Base-by-base conservation (phyloP, 2,113 vertebrate genomes). In the Struthidea cinerea region DNA sequence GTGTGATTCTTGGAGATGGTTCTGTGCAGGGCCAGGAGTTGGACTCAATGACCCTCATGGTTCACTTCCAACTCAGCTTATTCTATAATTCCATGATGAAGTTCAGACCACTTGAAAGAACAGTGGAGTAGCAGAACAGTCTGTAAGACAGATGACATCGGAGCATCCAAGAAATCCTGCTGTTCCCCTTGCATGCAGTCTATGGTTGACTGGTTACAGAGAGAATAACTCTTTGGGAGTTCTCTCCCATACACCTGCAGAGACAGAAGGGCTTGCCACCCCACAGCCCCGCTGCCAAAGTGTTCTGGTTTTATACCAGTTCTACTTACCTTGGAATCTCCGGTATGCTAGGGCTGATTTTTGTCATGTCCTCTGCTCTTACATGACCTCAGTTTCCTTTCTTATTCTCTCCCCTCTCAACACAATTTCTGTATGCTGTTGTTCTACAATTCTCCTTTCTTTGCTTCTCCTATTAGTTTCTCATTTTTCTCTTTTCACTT, bases 81-180 rank as follows among this genome's bases (percentile, higher is more conserved):
- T 47, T 59, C 33, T 46, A 3, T 33, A 14, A 46, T 63, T 73
- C 41, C 11, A 2, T 30, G 14, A 60, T 53, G 39, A 89, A 78
- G 13, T n/a, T 71, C 69, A 79, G 65, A 41, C 18, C 8, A 37
- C 19, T 64, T 55, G 41, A 84, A 80, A 61, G 60, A 70, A 56
- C 3, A 5, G 1, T 16, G 15, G 12, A 90, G 61, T 32, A 55
- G 22, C 22, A 69, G 32, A 76, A 68, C 23, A 64, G 32, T 21
- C 32, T 22, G 32, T 41, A 41, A 55, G 44, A 60, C 27, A 76
- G 50, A 55, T 3, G 3, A 50, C 18, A 63, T 3, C 0, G 0
- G 21, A 59, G 49, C 44, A 84, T 39, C 57, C 44, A 14, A 63
- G 26, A 79, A 75, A 33, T 79, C 33, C 24, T 27, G 22, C 39